Conservation (phyloP, 2,797 vertebrate genomes). For the Halcyon smyrnensis region DNA sequence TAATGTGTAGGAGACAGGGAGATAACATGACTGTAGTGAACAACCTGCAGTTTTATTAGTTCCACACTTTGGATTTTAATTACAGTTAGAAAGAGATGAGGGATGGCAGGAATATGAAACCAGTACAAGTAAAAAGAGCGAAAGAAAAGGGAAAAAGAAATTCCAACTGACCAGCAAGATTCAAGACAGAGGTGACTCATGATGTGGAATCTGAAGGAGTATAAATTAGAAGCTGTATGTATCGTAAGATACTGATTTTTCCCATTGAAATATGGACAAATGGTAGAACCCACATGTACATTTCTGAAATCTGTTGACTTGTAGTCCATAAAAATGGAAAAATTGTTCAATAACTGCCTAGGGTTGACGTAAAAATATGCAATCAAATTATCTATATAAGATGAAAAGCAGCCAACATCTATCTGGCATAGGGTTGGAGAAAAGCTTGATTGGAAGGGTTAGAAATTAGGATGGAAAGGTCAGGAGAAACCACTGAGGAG, state of each 20-base stretch:
- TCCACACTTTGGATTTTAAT: background rate
- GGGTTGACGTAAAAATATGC: background rate
- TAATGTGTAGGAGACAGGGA: background rate
- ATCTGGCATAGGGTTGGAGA: background rate
- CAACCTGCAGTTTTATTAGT: background rate
- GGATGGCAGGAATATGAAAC: background rate
- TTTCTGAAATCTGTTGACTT: background rate
- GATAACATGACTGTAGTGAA: background rate
- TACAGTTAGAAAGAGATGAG: background rate
- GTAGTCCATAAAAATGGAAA: background rate
- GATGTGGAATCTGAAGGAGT: background rate
- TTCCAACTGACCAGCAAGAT: background rate
- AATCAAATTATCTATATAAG: background rate
- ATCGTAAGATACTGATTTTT: background rate
- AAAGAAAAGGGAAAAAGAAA: background rate
- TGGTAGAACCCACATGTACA: background rate
- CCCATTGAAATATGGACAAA: background rate
- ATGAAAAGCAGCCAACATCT: background rate
- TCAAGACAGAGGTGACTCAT: background rate
- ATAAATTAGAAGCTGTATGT: background rate
- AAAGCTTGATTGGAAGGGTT: background rate
- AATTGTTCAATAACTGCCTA: background rate
- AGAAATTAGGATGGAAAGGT: background rate
- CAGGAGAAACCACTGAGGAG: background rate
- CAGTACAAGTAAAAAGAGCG: background rate